These are phyloP conservation scores for Eristalis arbustorum DNA, from an alignment of 2,888 invertebrate species.

Conservation along the genomic window DNA sequence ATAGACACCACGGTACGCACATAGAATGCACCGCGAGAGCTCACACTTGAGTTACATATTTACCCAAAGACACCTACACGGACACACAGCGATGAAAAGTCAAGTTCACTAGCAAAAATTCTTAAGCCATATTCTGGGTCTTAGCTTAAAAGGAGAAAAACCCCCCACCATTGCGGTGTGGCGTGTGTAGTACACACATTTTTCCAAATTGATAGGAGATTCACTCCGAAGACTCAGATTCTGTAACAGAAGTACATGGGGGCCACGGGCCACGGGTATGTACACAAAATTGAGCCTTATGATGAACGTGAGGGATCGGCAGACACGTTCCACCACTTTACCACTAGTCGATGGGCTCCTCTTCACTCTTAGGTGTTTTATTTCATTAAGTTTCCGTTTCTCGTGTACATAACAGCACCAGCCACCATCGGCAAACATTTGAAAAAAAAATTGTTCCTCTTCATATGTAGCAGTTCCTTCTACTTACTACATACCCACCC, in stretches of 20 bases:
- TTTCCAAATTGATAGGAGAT: conserved; percentile 36
- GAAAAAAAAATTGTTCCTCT: conserved; percentile 40
- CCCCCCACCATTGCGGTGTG: conserved; percentile 27
- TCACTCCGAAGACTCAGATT: not conserved
- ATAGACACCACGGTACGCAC: not conserved
- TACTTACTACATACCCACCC: conserved; percentile 7
- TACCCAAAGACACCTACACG: not conserved
- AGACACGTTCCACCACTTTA: conserved; percentile 66
- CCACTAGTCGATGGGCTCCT: conserved; percentile 27
- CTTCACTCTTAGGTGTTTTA: conserved; percentile 35
- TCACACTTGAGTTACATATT: no score
- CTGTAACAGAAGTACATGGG: not conserved
- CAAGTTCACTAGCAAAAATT: conserved; percentile 64
- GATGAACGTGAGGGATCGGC: conserved; percentile 63
- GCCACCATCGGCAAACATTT: conserved; percentile 23
- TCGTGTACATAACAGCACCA: conserved; percentile 9
- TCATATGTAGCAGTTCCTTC: conserved; percentile 26
- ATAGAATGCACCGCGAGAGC: not conserved
- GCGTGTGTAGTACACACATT: not conserved
- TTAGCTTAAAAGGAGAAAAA: conserved; percentile 55
- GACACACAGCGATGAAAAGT: conserved; percentile 34
- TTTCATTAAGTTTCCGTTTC: conserved; percentile 62
- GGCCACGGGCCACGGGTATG: not conserved
- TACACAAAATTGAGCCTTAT: conserved; percentile 47
- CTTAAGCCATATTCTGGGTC: conserved; percentile 58